phyloP scores from a whole-genome alignment of 92 coral and sea anemone species.

The Epizoanthus rinbou region DNA sequence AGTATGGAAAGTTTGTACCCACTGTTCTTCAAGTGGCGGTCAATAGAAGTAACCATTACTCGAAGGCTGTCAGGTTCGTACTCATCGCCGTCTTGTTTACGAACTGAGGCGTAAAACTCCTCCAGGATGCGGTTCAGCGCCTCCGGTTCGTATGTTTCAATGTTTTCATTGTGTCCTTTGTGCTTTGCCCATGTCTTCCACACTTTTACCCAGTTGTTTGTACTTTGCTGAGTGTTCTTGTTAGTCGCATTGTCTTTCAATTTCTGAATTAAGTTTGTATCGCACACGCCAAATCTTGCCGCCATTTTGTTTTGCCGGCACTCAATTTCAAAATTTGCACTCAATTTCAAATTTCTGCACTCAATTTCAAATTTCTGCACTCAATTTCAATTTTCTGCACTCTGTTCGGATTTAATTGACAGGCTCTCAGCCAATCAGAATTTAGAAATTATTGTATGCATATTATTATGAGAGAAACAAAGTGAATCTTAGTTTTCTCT shows the following conservation, averaged over 20 bases:
- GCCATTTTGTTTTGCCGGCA: constrained; percentile 34
- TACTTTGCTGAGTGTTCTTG: constrained; percentile 23
- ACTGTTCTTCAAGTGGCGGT: constrained; percentile 11
- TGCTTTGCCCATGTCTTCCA: constrained; percentile 46
- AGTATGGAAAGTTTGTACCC: constrained; percentile 43
- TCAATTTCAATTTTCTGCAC: constrained; percentile 20
- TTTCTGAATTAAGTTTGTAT: constrained; percentile 11
- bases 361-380: constrained; percentile 25
- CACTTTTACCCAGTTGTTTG: constrained; percentile 32
- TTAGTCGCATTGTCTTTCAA: constrained; percentile 34
- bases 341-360: background rate
- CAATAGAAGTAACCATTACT: constrained; percentile 41
- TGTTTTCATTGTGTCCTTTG: constrained; percentile 12
- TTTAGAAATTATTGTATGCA: constrained; percentile 17
- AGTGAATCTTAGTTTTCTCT: no score
- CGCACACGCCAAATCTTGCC: constrained; percentile 45
- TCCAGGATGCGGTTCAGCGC: constrained; percentile 29
- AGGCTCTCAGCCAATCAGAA: constrained; percentile 27
- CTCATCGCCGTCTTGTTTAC: constrained; percentile 41
- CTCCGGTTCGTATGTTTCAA: constrained; percentile 30
- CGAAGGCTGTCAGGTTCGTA: constrained; percentile 57
- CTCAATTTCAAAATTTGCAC: constrained; percentile 22
- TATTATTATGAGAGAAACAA: no score
- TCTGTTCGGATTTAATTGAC: constrained; percentile 6
- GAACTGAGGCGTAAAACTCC: constrained; percentile 45